Base-by-base conservation (phyloP, 1,140 invertebrate genomes). In the Neodiprion fabricii region DNA sequence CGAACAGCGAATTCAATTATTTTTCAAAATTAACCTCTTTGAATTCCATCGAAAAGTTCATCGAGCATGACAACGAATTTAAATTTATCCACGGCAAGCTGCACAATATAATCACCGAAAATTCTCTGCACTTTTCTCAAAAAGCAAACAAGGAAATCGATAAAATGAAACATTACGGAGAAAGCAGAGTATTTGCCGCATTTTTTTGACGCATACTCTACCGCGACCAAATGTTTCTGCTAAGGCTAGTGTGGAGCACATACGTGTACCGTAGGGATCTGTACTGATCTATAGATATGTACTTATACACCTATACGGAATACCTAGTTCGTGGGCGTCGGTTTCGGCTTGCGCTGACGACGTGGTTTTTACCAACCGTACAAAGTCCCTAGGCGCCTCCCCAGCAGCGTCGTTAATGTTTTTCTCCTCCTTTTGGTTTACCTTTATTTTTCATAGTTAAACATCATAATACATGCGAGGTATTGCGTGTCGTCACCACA, bases 251-350 rank as follows among this genome's bases (percentile, higher is more conserved):
- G n/a, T 23, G 67, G 5, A 69, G 17, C 12, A 21, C 17, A 21
- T 21, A 47, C 67, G 40, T 69, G 23, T 23, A 21, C 67, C 67
- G 67, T 69, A 23, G 8, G 40, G 17, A 69, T 69, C 17, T 47
- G 7, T 69, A 65, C 17, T 12, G 0, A 23, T 69, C 10, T 17
- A 65, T 17, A 65, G 12, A 65, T 65, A 65, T 65, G n/a, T 11
- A 61, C n/a, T 11, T 61, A 61, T 40, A 14, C 21, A 14, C 12
- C 21, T 14, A 69, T 69, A 69, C 23, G 2, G 67, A 11, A 21
- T 21, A 69, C 11, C 1, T 65, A 14, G 17, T 68, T 73, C 72
- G 72, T 73, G 67, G 72, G 72, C 72, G 72, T 48, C 72, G 72
- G 67, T 68, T 73, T 73, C 67, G 72, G 72, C 28, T 11, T 73